A percentile compares a stretch with the other conserved stretches of the same genome.
phyloP scores from a whole-genome alignment of 2,113 vertebrate species.

The Grammomys surdaster region DNA sequence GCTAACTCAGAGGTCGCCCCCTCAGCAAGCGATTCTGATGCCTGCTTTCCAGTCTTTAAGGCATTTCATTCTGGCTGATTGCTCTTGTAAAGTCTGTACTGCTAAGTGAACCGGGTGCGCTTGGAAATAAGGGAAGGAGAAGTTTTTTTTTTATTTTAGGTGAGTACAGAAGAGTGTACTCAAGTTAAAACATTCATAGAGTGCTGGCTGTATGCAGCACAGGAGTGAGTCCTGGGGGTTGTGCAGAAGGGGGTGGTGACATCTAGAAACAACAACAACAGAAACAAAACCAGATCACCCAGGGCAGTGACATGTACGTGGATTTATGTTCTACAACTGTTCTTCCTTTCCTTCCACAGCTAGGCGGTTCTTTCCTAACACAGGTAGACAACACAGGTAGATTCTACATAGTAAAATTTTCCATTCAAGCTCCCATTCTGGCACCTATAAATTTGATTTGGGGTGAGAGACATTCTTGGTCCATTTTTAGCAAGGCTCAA shows the following conservation, averaged over 20 bases:
- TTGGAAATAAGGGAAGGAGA: constrained; percentile 32
- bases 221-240: neutral
- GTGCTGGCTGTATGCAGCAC: neutral
- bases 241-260: no score
- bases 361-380: neutral
- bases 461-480: neutral
- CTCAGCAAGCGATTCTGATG: constrained; percentile 27
- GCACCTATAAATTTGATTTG: neutral
- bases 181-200: constrained; percentile 12
- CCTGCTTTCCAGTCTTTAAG: constrained; percentile 67
- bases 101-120: constrained; percentile 48
- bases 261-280: neutral
- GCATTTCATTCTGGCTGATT: constrained; percentile 68
- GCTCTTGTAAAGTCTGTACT: constrained; percentile 67
- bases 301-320: neutral
- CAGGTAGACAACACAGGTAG: neutral
- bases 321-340: neutral
- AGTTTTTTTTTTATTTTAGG: neutral
- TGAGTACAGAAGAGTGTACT: neutral
- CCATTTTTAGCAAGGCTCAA: neutral
- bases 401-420: neutral
- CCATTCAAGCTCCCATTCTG: neutral
- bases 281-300: neutral
- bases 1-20: neutral
- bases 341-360: neutral